Conservation (phyloP, 2,888 invertebrate species). For the Cryptus viduatorius region DNA sequence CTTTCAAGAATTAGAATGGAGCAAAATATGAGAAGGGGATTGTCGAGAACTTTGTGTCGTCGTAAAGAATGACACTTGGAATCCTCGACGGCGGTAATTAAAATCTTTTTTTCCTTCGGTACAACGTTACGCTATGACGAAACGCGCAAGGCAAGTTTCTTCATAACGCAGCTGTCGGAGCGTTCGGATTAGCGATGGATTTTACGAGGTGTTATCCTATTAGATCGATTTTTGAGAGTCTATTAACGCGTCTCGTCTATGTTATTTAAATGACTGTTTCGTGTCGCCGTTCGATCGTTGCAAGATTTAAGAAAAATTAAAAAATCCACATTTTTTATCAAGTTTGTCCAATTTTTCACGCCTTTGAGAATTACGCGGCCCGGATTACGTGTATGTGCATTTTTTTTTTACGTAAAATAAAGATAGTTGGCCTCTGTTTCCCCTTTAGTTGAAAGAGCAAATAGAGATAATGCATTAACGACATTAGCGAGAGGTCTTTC, state of each 20-base stretch:
- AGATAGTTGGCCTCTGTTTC: neutral
- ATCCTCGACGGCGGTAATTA: neutral
- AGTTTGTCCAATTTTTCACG: neutral
- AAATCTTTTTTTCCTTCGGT: neutral
- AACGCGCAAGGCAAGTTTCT: neutral
- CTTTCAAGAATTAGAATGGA: neutral
- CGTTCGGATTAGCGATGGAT: constrained; percentile 50
- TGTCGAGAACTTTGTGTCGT: neutral
- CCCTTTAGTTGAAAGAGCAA: neutral
- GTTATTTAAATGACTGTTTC: no score
- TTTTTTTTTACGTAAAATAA: neutral
- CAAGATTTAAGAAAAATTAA: constrained; percentile 25
- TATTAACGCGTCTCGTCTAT: no score
- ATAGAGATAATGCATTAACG: constrained; percentile 16
- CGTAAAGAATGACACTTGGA: neutral
- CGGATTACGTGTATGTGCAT: no score
- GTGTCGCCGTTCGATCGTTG: no score
- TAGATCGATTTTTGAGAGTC: neutral
- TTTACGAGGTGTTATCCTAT: constrained; percentile 46
- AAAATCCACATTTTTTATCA: constrained; percentile 18
- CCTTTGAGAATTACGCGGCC: no score
- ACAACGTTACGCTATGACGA: neutral
- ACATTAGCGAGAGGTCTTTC: constrained; percentile 20
- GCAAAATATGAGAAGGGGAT: neutral
- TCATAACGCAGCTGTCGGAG: neutral